Base-by-base conservation (phyloP, 2,113 vertebrate genomes). In the rabbit (Oryctolagus cuniculus) region DNA sequence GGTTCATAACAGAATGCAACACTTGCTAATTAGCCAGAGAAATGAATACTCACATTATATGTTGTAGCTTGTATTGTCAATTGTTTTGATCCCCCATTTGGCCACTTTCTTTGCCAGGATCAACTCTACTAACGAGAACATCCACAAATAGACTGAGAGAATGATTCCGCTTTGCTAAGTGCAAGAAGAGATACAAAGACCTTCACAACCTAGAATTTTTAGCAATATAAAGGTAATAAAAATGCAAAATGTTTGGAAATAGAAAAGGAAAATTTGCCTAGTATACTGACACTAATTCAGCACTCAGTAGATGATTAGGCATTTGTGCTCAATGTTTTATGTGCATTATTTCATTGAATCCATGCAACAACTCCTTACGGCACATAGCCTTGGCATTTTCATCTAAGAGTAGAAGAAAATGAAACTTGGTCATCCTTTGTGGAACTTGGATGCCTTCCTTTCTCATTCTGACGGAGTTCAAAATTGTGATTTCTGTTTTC, bases 41-140 rank as follows among this genome's bases (percentile, higher is more conserved):
- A 79, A 51, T 31, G 64, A 87, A 84, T n/a, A 88, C 89, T 94
- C 25, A 94, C 83, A 5, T 84, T 67, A 79, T 11, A 0, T 13
- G 16, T 0, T 3, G 17, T 9, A 24, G 27, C 4, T 27, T 17
- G 0, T 0, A 31, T 0, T 5, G 15, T 5, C 3, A 51, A 61
- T 10, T 24, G 29, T 64, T 61, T 74, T 5, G 0, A 6, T 79
- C 12, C 25, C 44, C 72, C 44, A 79, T 24, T 1, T 29, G 31
- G 27, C 24, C 44, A 88, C 66, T 29, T 3, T 88, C 1, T 9
- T 66, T 13, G 92, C 78, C 25, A 88, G 49, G 10, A 61, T 13
- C 19, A 96, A 38, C 16, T 96, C 78, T 66, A 88, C 25, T 31
- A 9, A 10, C 31, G 89, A 79, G 66, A 91, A 94, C n/a, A 91